phyloP scores from a whole-genome alignment of 2,113 vertebrate genomes.

The Eupsittula cactorum region DNA sequence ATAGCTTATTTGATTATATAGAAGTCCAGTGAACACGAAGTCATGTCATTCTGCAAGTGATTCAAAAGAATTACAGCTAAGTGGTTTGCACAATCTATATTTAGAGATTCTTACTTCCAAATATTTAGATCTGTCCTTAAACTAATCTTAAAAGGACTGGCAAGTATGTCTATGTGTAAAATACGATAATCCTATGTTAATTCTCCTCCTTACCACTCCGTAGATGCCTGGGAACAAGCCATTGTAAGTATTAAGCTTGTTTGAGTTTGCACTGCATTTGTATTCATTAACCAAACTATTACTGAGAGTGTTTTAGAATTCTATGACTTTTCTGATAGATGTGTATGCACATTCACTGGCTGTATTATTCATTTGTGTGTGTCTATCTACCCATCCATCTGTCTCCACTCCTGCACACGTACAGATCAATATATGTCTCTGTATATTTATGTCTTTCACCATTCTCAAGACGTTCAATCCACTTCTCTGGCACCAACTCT shows the following conservation, averaged over 20 bases:
- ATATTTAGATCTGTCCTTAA: constrained; percentile 59
- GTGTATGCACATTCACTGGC: background rate
- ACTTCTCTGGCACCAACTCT: constrained; percentile 48
- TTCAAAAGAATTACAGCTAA: constrained; percentile 43
- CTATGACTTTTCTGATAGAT: background rate
- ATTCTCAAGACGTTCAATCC: constrained; percentile 47
- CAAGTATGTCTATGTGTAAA: constrained; percentile 47
- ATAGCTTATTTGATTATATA: constrained; percentile 20
- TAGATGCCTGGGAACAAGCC: constrained; percentile 62
- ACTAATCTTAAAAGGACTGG: constrained; percentile 62
- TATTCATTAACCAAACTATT: constrained; percentile 65
- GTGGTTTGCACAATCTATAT: constrained; percentile 21
- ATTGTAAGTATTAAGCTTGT: constrained; percentile 53
- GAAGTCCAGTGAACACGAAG: background rate
- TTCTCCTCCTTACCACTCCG: constrained; percentile 29
- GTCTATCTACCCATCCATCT: background rate
- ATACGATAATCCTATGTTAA: constrained; percentile 71
- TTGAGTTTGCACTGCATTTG: constrained; percentile 53
- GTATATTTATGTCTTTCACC: constrained; percentile 49
- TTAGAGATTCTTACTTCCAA: constrained; percentile 34
- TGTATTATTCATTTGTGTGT: constrained; percentile 49
- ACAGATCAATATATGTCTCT: constrained; percentile 46
- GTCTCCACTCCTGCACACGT: background rate
- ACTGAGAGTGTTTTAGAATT: constrained; percentile 10
- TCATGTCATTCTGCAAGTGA: background rate